Conservation (phyloP, 2,113 vertebrate species). For the Corydoras sp. region DNA sequence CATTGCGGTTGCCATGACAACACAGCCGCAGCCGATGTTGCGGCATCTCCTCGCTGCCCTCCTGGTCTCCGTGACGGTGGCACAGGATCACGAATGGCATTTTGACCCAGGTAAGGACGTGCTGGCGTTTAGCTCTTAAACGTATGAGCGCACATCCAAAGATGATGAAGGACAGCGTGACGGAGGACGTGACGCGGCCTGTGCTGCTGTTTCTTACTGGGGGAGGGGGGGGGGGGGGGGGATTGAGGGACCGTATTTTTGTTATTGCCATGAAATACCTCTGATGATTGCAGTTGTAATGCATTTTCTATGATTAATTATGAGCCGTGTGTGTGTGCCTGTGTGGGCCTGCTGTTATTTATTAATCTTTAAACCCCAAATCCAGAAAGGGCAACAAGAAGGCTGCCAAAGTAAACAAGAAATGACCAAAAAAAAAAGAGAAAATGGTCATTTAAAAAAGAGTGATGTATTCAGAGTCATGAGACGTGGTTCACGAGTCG, state of each 20-base stretch:
- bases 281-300: too few species aligned
- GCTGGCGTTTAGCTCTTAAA: not conserved
- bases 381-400: not conserved
- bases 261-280: too few species aligned
- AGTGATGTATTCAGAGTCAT: too few species aligned
- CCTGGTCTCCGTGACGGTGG: conserved; percentile 42
- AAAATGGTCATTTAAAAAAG: too few species aligned
- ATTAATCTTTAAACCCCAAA: not conserved
- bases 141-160: not conserved
- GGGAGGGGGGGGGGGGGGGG: not conserved
- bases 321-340: not conserved
- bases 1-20: conserved; percentile 62
- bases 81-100: conserved; percentile 66
- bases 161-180: too few species aligned
- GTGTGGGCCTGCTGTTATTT: not conserved
- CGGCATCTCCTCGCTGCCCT: conserved; percentile 48
- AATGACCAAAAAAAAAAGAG: too few species aligned
- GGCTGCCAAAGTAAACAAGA: too few species aligned
- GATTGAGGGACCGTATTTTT: too few species aligned
- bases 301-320: not conserved
- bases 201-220: not conserved
- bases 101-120: conserved; percentile 65
- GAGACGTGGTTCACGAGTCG: too few species aligned
- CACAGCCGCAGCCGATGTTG: conserved; percentile 47
- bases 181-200: too few species aligned